phyloP scores from a whole-genome alignment of 2,888 invertebrate species.

The Sipha maydis region DNA sequence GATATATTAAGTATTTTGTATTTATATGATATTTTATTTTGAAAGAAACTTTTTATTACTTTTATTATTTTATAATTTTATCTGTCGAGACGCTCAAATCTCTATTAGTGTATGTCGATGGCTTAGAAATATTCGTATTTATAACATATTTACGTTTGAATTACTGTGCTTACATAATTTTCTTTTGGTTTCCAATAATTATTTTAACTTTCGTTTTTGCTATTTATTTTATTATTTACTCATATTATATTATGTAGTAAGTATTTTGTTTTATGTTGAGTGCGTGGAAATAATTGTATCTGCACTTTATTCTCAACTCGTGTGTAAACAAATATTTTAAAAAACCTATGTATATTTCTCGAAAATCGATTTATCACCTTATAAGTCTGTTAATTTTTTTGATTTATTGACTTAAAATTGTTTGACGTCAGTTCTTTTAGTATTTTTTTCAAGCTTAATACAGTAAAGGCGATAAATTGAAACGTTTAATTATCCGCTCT shows the following conservation, averaged over 20 bases:
- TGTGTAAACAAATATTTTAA: neutral
- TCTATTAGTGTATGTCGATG: too few relatives aligned
- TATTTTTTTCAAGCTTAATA: neutral
- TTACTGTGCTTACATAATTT: neutral
- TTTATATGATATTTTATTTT: neutral
- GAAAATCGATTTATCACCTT: constrained; percentile 10
- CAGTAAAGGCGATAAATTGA: neutral
- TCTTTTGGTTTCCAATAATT: neutral
- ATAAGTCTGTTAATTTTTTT: neutral
- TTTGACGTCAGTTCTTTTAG: neutral
- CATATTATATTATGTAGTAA: neutral
- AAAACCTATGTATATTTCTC: constrained; percentile 4
- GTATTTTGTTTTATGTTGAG: neutral
- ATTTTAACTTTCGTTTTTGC: neutral
- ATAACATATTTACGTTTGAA: neutral
- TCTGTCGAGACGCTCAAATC: neutral
- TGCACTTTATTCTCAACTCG: neutral
- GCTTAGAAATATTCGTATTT: neutral
- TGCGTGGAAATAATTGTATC: neutral
- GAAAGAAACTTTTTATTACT: neutral
- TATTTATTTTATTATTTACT: neutral
- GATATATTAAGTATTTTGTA: neutral
- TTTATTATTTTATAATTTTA: neutral
- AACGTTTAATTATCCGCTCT: neutral
- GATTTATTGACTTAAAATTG: neutral